These are phyloP conservation scores for Paratilapia polleni DNA, from an alignment of 2,113 vertebrate species.

Conservation along the genomic window DNA sequence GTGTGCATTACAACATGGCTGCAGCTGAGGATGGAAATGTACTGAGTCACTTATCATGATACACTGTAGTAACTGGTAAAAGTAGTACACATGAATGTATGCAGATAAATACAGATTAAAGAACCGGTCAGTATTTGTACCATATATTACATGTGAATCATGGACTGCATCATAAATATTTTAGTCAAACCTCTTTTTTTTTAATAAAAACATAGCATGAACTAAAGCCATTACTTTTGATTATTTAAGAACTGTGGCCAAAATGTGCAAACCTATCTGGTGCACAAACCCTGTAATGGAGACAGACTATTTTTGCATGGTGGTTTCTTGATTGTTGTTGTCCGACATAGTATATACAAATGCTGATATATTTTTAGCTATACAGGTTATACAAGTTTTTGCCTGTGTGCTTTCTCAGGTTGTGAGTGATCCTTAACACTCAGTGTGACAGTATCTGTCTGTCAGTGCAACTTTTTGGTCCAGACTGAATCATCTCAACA, in stretches of 20 bases:
- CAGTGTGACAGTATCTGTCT: not conserved
- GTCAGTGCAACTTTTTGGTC: not conserved
- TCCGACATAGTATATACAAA: not conserved
- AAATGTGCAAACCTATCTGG: not conserved
- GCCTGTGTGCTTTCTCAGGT: not conserved
- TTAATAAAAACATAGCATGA: not conserved
- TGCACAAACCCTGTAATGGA: not conserved
- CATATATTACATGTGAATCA: not conserved
- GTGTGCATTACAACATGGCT: not conserved
- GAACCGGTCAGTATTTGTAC: too few species aligned
- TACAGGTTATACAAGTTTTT: not conserved
- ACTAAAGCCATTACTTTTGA: not conserved
- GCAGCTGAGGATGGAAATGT: not conserved
- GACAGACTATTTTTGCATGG: too few species aligned
- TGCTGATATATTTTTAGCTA: not conserved
- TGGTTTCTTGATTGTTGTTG: not conserved
- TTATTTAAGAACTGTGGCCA: not conserved
- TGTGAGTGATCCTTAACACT: not conserved
- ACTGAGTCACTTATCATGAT: not conserved
- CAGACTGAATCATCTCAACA: not conserved
- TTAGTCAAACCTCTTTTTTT: not conserved
- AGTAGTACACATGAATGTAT: not conserved
- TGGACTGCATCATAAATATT: not conserved
- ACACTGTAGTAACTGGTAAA: not conserved
- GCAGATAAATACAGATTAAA: not conserved